A percentile compares a stretch with the other conserved stretches of the same genome.
Conservation (phyloP, 2,888 invertebrate species). For the Ormyrus pomaceus region DNA sequence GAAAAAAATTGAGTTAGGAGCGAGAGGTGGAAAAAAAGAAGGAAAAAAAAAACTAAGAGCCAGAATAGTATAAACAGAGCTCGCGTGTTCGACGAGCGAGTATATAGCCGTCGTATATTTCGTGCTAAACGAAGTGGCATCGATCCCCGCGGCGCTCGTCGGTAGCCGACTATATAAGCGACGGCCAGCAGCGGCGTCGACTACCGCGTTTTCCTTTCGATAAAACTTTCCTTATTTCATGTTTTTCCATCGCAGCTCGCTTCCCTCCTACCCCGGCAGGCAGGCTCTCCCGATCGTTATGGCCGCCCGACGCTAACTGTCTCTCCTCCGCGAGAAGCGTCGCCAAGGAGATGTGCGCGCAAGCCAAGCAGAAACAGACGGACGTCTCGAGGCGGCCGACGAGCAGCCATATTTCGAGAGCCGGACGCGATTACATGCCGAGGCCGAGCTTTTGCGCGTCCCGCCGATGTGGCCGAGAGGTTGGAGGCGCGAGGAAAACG, state of each 20-base stretch:
- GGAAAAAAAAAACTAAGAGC: background rate
- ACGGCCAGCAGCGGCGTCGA: background rate
- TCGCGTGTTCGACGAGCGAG: background rate
- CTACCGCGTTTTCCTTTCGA: constrained; percentile 16
- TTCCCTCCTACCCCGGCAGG: background rate
- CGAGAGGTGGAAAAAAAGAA: constrained; percentile 6
- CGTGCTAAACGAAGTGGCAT: constrained; percentile 32
- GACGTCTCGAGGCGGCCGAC: too few relatives aligned
- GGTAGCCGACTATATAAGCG: constrained; percentile 10
- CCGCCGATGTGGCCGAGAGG: too few relatives aligned
- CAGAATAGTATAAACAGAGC: background rate
- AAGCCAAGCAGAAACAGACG: too few relatives aligned
- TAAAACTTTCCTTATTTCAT: constrained; percentile 34
- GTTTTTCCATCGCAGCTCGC: background rate
- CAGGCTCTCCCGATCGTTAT: too few relatives aligned
- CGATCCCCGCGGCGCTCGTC: constrained; percentile 20
- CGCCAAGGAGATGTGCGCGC: too few relatives aligned
- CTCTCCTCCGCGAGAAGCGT: too few relatives aligned
- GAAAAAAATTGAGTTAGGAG: background rate
- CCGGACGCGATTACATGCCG: too few relatives aligned
- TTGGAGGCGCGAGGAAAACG: too few relatives aligned
- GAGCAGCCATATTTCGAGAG: too few relatives aligned
- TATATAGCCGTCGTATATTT: constrained; percentile 1
- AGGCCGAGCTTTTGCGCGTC: too few relatives aligned
- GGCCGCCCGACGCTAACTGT: background rate